These are phyloP conservation scores for Melinopterus prodromus DNA, from an alignment of 2,888 invertebrate species.

Conservation along the genomic window DNA sequence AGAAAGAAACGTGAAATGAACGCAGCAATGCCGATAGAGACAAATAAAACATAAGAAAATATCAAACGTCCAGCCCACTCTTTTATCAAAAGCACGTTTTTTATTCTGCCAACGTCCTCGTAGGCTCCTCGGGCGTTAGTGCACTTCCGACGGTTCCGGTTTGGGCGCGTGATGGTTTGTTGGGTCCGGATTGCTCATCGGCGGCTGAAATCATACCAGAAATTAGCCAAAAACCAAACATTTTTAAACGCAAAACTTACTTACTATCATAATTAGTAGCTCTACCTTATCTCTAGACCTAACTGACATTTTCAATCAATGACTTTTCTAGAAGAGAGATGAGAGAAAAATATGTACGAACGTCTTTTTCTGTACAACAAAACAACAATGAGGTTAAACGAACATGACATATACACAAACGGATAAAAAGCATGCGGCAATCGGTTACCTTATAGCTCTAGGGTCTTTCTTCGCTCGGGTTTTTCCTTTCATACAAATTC, in stretches of 20 bases:
- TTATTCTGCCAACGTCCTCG: slow-evolving; percentile 8
- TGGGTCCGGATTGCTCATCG: slow-evolving; percentile 84
- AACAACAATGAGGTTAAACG: too few relatives aligned
- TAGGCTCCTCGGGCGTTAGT: slow-evolving; percentile 63
- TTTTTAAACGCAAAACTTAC: slow-evolving; percentile 14
- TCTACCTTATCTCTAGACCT: slow-evolving; percentile 15
- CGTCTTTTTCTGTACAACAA: not conserved
- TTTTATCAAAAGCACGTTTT: not conserved
- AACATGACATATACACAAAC: too few relatives aligned
- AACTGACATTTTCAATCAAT: slow-evolving; percentile 23
- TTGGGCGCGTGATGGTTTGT: slow-evolving; percentile 82
- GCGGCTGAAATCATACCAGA: slow-evolving; percentile 64
- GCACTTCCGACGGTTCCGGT: slow-evolving; percentile 85
- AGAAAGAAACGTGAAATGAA: slow-evolving; percentile 49
- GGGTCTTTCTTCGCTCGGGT: too few relatives aligned
- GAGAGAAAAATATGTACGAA: slow-evolving; percentile 17
- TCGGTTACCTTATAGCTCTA: too few relatives aligned
- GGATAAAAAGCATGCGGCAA: too few relatives aligned
- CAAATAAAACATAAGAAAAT: slow-evolving; percentile 41
- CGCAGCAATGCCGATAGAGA: too few relatives aligned
- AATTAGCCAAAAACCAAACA: slow-evolving; percentile 9
- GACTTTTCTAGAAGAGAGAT: slow-evolving; percentile 24
- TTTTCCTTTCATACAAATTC: not conserved
- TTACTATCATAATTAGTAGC: slow-evolving; percentile 20
- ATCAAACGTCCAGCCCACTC: slow-evolving; percentile 43